Base-by-base conservation (phyloP, 2,797 vertebrate species). In the Yasuhikotakia modesta region DNA sequence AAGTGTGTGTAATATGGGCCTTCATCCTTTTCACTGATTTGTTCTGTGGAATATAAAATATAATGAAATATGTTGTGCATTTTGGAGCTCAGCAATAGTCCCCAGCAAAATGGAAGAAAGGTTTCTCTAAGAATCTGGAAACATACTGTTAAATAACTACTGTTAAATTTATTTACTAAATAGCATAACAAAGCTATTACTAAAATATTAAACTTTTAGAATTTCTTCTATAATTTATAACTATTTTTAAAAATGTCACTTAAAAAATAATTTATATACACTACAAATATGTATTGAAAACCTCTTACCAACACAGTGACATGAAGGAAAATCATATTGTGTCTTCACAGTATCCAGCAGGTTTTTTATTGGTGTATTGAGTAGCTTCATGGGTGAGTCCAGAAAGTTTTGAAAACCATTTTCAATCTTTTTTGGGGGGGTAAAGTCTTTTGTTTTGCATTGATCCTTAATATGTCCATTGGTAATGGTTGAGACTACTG, bases 21-120 rank as follows among this genome's bases (percentile, higher is more conserved):
- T 93, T 99, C 98, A 87, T 99, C 98, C 94, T 97, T 99, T 90
- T 99, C 97, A 92, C 95, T 96, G 88, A 99, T 96, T 96, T 99
- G 97, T 87, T 99, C 98, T 99, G 91, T 91, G 12, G 4, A 58
- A 45, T 79, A 50, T 3, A 69, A 1, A 52, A 61, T 13, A n/a
- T 35, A 35, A 48, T 11, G 10, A 73, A 70, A 46, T 8, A 3
- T 80, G 24, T 76, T 50, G 24, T 67, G 82, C 13, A 58, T 21
- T 55, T 39, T 70, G 19, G 4, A 73, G 19, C 27, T n/a, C n/a
- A n/a, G n/a, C n/a, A n/a, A 53, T 39, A 48, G 5, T 50, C 5
- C 53, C 19, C 2, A 19, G 19, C 7, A 8, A 52, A 52, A 52
- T n/a, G 2, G 7, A 52, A 5, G 17, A 52, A 52, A 52, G 16